These are phyloP conservation scores for Sebastiscus tertius DNA, from an alignment of 2,797 vertebrate species.

Conservation along the genomic window DNA sequence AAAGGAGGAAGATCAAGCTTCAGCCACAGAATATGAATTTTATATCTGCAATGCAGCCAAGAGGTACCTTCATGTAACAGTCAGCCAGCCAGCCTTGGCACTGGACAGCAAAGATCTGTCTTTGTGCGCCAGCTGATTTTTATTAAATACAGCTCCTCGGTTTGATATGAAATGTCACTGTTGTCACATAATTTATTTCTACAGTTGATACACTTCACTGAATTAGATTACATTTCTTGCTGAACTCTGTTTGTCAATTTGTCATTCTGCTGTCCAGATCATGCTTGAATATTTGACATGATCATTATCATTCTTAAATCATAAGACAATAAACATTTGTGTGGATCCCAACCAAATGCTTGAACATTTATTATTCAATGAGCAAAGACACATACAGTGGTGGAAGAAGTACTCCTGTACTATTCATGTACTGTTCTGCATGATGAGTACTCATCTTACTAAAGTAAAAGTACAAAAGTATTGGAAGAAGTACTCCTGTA, in stretches of 20 bases:
- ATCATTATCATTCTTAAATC: not conserved
- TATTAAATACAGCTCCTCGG: not conserved
- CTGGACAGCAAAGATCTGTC: slow-evolving; percentile 23
- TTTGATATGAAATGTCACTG: not conserved
- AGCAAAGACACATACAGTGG: not conserved
- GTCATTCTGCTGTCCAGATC: not conserved
- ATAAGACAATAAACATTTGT: not conserved
- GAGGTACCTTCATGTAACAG: slow-evolving; percentile 52
- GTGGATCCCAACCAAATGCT: not conserved
- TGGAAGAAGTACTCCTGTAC: no score
- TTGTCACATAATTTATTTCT: slow-evolving; percentile 2
- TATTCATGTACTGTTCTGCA: no score
- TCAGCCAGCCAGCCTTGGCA: slow-evolving; percentile 1
- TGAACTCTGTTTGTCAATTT: not conserved
- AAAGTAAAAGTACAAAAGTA: no score
- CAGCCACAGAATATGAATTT: slow-evolving; percentile 81
- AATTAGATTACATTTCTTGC: not conserved
- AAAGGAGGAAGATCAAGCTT: slow-evolving; percentile 69
- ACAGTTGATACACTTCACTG: not conserved
- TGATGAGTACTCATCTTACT: no score
- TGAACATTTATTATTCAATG: not conserved
- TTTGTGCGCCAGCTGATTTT: not conserved
- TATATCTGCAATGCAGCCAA: slow-evolving; percentile 81
- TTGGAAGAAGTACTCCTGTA: no score
- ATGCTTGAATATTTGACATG: not conserved